A percentile compares a stretch with the other conserved stretches of the same genome.
phyloP scores from a whole-genome alignment of 2,797 vertebrate species.

The Mus caroli region DNA sequence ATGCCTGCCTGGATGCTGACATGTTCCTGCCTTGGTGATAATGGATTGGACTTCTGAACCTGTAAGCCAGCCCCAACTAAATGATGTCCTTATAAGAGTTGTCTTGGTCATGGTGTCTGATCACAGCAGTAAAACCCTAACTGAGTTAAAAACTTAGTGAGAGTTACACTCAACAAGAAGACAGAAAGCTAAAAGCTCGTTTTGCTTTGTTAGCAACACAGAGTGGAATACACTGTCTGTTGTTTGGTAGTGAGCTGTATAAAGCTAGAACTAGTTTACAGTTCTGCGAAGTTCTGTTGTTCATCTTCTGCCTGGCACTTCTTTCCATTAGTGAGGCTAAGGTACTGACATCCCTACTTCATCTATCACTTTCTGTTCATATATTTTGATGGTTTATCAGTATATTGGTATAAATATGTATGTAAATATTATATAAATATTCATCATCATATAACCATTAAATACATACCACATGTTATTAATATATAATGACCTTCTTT shows the following conservation, averaged over 20 bases:
- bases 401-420: neutral
- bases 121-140: neutral
- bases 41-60: too few relatives aligned
- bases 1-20: too few relatives aligned
- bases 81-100: too few relatives aligned
- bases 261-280: too few relatives aligned
- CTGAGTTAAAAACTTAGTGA: neutral
- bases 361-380: neutral
- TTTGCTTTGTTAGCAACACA: neutral
- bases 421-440: neutral
- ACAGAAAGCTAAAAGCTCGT: neutral
- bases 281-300: neutral
- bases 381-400: neutral
- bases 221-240: neutral
- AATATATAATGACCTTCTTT: neutral
- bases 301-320: neutral
- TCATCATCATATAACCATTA: neutral
- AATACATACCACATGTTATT: neutral
- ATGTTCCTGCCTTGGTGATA: too few relatives aligned
- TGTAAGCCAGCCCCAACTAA: too few relatives aligned
- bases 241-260: neutral
- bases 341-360: neutral
- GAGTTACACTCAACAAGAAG: neutral
- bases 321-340: too few relatives aligned
- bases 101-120: too few relatives aligned